These are phyloP conservation scores for Spea hammondii DNA, from an alignment of 2,797 vertebrate genomes.

Conservation along the genomic window DNA sequence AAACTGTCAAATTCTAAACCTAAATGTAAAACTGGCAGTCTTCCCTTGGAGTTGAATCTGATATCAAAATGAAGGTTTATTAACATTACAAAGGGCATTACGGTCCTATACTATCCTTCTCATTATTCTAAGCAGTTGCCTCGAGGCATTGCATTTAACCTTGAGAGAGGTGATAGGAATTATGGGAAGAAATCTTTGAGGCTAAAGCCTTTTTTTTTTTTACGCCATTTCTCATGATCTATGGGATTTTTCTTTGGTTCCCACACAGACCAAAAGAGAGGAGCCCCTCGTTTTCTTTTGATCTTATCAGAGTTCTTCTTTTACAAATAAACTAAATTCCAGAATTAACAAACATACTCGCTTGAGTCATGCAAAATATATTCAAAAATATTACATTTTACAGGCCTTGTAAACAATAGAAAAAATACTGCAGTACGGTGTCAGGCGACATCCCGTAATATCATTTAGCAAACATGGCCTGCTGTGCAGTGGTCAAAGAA, in stretches of 20 bases:
- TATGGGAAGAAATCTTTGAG: slow-evolving; percentile 67
- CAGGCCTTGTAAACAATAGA: too few relatives aligned
- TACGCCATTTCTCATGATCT: slow-evolving; percentile 59
- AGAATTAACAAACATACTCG: neutral
- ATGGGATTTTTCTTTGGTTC: slow-evolving; percentile 54
- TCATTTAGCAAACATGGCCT: too few relatives aligned
- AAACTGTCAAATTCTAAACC: slow-evolving; percentile 66
- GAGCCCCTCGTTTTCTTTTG: slow-evolving; percentile 61
- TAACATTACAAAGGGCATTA: slow-evolving; percentile 78
- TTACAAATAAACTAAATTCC: neutral
- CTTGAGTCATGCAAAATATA: neutral
- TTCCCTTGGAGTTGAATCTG: slow-evolving; percentile 70
- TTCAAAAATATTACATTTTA: too few relatives aligned
- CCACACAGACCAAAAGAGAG: slow-evolving; percentile 49
- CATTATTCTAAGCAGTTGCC: slow-evolving; percentile 75
- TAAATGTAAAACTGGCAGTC: slow-evolving; percentile 61
- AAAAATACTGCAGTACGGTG: too few relatives aligned
- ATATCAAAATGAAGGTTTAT: slow-evolving; percentile 75
- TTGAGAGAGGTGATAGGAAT: slow-evolving; percentile 75
- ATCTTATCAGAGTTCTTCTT: slow-evolving; percentile 57
- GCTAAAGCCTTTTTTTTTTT: slow-evolving; percentile 60
- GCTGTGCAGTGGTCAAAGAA: too few relatives aligned
- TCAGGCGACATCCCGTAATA: too few relatives aligned
- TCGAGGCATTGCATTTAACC: slow-evolving; percentile 73
- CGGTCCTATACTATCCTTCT: slow-evolving; percentile 72